phyloP scores from a whole-genome alignment of 1,140 invertebrate genomes.

The Magallana angulata region DNA sequence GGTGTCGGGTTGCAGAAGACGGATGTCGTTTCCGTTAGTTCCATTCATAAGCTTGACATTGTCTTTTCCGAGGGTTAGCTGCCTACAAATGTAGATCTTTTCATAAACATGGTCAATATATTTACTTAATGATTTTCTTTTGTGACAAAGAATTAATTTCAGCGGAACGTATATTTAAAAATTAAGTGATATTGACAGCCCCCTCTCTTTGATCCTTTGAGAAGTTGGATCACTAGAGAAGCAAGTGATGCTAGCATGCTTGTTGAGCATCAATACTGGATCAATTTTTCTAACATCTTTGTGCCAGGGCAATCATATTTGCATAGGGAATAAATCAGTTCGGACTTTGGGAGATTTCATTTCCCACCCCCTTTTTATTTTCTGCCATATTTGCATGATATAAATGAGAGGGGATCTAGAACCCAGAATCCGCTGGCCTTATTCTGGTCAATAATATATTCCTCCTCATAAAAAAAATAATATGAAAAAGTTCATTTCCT shows the following conservation, averaged over 20 bases:
- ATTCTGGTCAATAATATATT: slow-evolving; percentile 13
- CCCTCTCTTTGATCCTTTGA: slow-evolving; percentile 18
- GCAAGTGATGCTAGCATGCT: slow-evolving; percentile 15
- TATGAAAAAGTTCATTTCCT: neutral
- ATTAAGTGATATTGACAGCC: slow-evolving; percentile 33
- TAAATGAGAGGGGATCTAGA: slow-evolving; percentile 21
- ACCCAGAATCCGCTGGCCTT: neutral
- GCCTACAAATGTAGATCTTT: neutral
- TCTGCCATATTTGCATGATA: slow-evolving; percentile 26
- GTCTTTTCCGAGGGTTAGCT: slow-evolving; percentile 8
- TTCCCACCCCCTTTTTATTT: slow-evolving; percentile 26
- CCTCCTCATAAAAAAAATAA: neutral
- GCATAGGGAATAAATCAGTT: slow-evolving; percentile 37
- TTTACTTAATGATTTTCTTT: slow-evolving; percentile 34
- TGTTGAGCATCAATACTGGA: slow-evolving; percentile 1
- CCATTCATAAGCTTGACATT: neutral
- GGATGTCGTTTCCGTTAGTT: neutral
- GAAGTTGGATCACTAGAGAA: neutral
- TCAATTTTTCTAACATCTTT: slow-evolving; percentile 37
- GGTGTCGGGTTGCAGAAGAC: neutral
- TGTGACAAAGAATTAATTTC: slow-evolving; percentile 28
- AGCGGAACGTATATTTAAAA: neutral
- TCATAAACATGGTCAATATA: slow-evolving; percentile 15
- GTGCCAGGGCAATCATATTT: slow-evolving; percentile 35
- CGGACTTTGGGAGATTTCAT: slow-evolving; percentile 30